Evolutionary conservation across 2,797 vertebrate species (phyloP), one percentile per base, ranked within the genome.

Genomic region (Gila robusta): DNA sequence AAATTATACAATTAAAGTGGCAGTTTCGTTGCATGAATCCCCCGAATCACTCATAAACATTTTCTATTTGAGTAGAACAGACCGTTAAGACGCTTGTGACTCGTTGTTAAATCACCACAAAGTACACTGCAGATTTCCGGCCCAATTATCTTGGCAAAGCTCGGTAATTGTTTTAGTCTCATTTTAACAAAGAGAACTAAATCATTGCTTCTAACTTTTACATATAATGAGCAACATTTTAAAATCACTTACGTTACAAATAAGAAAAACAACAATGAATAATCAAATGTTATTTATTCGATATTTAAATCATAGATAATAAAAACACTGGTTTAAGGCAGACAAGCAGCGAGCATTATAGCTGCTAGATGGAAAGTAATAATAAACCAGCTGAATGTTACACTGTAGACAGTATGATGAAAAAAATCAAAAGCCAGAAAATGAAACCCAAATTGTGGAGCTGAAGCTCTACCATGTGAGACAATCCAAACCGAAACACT

Each of bases 251-350:
- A 19, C 16, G 32, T 19, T 67, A 16, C 39, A 67, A 64, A 64
- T 10, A 14, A 12, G n/a, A 26, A 62, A 62, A 82, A 72, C 5
- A n/a, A 37, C 5, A n/a, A 72, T 23, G 56, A 32, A 77, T 69
- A 28, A 71, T 70, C 62, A 87, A 86, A 77, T 62, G 72, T 54
- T 70, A 70, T 74, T 88, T 86, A 86, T 79, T 81, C 87, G 64
- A 88, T 87, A 81, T 88, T 90, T 90, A 90, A 90, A 91, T 89
- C 81, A 91, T 85, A 83, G 82, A 83, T 81, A 85, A 84, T 88
- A 91, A 87, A 91, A 91, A 91, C 79, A 87, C 76, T 79, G 76
- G 79, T 89, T 92, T 91, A 92, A 92, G 92, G 92, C 90, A 90
- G 72, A 89, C 88, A 77, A 85, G 91, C 88, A 88, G 88, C 81